Base-by-base conservation (phyloP, 2,888 invertebrate species). In the Hirtodrosophila duncani region DNA sequence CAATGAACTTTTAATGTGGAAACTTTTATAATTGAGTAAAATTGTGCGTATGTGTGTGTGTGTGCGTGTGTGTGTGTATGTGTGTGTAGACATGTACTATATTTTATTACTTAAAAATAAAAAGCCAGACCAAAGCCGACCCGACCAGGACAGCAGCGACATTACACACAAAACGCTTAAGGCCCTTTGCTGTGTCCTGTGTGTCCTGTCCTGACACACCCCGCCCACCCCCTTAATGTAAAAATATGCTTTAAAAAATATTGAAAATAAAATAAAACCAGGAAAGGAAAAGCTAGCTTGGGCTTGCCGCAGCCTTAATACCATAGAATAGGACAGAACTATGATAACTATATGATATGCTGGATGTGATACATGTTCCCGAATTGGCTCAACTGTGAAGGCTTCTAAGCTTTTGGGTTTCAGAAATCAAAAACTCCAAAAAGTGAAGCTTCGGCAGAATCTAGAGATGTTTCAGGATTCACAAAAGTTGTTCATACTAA, bases 1-100 rank as follows among this genome's bases (percentile, higher is more conserved):
- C 64, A 79, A 70, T 77, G 72, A 77, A 77, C 77, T 79, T 82
- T 83, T 82, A 82, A 83, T 83, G 79, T 81, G 65, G 60, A 81
- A 83, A 83, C 79, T 83, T 83, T 82, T 82, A 74, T 75, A 83
- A 83, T 81, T 83, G 81, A 81, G 75, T 81, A 72, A 77, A 83
- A 82, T 71, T 58, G 39, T 51, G 31, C 36, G 24, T 52, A 39
- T 37, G 46, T 39, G 41, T 39, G 3, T 27, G 27, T 14, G 17
- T 20, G 26, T 26, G 10, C 9, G 21, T 21, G 17, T 27, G 11
- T 21, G 37, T 21, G 21, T 38, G 21, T 33, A 31, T 27, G 42
- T 41, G 37, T 34, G 38, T 36, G 41, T 58, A 42, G 27, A 38
- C 55, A 52, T 77, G 70, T 72, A 78, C 67, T 78, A 67, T 65